phyloP scores from a whole-genome alignment of 2,888 invertebrate species.

The Ditula angustiorana region DNA sequence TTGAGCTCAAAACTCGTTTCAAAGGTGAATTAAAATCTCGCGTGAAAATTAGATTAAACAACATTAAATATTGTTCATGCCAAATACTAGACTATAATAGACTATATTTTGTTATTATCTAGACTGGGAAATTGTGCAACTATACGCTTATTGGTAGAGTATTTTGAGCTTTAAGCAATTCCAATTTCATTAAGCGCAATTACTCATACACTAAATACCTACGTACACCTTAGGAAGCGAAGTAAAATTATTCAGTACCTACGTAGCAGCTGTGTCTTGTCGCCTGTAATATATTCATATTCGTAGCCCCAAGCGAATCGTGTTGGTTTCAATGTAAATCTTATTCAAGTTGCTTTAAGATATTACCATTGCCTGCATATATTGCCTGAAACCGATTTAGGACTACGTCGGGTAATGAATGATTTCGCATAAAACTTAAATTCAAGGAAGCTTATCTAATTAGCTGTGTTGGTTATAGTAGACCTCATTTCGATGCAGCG shows the following conservation, averaged over 20 bases:
- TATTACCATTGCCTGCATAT: slow-evolving; percentile 42
- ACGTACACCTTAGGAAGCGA: slow-evolving; percentile 7
- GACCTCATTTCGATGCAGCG: too few relatives aligned
- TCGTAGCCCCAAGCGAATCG: slow-evolving; percentile 49
- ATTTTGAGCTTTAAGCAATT: not conserved
- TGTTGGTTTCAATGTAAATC: slow-evolving; percentile 54
- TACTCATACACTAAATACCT: slow-evolving; percentile 18
- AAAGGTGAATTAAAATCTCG: too few relatives aligned
- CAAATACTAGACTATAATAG: too few relatives aligned
- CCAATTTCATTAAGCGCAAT: slow-evolving; percentile 1
- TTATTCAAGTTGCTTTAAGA: slow-evolving; percentile 49
- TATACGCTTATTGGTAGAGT: not conserved
- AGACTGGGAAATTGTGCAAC: too few relatives aligned
- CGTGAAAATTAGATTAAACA: too few relatives aligned
- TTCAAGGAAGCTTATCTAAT: not conserved
- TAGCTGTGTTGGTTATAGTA: not conserved
- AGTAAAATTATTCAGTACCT: slow-evolving; percentile 49
- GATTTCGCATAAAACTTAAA: not conserved
- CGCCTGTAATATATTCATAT: slow-evolving; percentile 54
- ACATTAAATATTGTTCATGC: too few relatives aligned
- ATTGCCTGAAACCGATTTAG: slow-evolving; percentile 14
- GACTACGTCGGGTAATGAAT: not conserved
- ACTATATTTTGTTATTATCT: too few relatives aligned
- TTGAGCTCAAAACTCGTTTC: too few relatives aligned
- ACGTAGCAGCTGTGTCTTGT: slow-evolving; percentile 47